phyloP scores from a whole-genome alignment of 64 coral and sea anemone genomes.

The Platygyra sinensis region DNA sequence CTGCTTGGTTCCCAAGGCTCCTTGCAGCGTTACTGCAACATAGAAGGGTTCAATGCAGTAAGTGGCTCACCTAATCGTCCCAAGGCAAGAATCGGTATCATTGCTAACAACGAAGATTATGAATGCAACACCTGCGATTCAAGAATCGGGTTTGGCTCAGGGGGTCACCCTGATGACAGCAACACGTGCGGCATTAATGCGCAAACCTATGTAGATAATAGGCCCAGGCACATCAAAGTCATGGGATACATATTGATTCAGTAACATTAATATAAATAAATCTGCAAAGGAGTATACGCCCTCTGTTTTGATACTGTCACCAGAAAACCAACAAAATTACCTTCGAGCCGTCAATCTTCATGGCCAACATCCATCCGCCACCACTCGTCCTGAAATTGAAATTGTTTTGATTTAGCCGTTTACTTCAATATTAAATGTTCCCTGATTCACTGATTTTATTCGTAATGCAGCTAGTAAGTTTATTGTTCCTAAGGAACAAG shows the following conservation, averaged over 20 bases:
- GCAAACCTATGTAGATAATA: background rate
- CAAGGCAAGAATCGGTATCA: background rate
- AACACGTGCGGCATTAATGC: background rate
- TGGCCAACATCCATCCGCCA: constrained; percentile 5
- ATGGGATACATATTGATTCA: constrained; percentile 9
- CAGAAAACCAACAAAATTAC: background rate
- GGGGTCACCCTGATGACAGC: background rate
- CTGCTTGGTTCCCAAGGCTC: background rate
- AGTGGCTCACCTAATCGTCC: background rate
- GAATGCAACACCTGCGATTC: background rate
- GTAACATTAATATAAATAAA: too few relatives aligned
- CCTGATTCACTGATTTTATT: too few relatives aligned
- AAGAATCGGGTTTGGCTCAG: background rate
- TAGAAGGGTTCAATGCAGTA: background rate
- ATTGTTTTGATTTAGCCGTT: too few relatives aligned
- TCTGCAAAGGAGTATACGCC: too few relatives aligned
- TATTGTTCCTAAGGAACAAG: too few relatives aligned
- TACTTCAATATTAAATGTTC: background rate
- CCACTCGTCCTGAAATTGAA: too few relatives aligned
- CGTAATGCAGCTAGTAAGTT: too few relatives aligned
- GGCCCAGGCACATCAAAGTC: background rate
- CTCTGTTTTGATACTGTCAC: too few relatives aligned
- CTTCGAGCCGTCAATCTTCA: background rate
- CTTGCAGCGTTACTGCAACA: background rate
- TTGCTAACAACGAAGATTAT: background rate